Conservation (phyloP, 2,113 vertebrate species). For the Sinocyclocheilus anophthalmus region DNA sequence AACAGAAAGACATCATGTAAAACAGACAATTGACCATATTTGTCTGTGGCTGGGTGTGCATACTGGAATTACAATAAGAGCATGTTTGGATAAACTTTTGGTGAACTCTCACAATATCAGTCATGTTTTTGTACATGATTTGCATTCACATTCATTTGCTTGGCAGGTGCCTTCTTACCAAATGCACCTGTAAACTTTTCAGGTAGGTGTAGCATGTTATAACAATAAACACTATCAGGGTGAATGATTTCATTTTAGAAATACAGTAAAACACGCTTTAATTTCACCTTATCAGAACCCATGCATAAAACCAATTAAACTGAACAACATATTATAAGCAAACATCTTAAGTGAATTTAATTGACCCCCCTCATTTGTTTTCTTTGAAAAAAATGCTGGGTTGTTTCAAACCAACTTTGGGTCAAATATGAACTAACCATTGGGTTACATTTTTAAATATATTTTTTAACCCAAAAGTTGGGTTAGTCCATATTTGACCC, state of each 20-base stretch:
- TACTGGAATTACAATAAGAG: background rate
- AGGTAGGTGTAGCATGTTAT: background rate
- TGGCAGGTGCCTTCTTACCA: background rate
- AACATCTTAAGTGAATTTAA: background rate
- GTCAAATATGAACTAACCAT: no score
- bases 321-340: background rate
- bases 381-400: no score
- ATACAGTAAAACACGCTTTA: background rate
- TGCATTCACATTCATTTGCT: slow-evolving; percentile 20
- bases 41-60: background rate
- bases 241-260: background rate
- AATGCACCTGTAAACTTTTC: background rate
- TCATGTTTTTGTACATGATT: background rate
- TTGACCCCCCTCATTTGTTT: no score
- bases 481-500: no score
- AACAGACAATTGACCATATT: background rate
- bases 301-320: background rate
- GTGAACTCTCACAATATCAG: background rate
- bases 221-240: background rate
- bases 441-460: no score
- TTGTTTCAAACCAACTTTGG: no score
- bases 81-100: slow-evolving; percentile 21
- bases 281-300: background rate
- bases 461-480: no score
- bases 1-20: background rate